Conservation (phyloP, 2,797 vertebrate genomes). For the Platyrinchus mystaceus region DNA sequence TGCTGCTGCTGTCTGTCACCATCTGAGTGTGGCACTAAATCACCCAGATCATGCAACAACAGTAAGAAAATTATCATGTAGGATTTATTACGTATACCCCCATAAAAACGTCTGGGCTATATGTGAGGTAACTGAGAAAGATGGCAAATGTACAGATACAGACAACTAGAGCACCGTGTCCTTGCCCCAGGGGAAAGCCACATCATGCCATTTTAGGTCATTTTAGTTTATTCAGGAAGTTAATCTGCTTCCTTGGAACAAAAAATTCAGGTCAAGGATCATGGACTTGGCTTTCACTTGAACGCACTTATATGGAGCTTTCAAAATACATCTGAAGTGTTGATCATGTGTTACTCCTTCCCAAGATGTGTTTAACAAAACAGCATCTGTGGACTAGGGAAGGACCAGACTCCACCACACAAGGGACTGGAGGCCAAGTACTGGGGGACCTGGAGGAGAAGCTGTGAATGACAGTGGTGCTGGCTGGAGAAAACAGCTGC, state of each 20-base stretch:
- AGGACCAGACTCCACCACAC: neutral
- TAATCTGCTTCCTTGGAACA: neutral
- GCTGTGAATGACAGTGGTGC: neutral
- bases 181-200: neutral
- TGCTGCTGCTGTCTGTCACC: neutral
- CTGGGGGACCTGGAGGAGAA: neutral
- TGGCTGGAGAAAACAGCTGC: neutral
- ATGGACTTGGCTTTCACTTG: neutral
- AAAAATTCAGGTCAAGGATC: neutral
- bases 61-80: neutral
- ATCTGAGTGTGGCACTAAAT: neutral
- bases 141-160: neutral
- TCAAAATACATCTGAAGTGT: neutral
- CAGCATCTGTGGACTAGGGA: neutral
- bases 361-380: neutral
- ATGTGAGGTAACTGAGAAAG: neutral
- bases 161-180: neutral
- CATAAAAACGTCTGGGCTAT: neutral
- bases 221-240: neutral
- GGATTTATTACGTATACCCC: neutral
- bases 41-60: neutral
- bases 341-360: accelerated
- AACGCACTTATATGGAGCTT: neutral
- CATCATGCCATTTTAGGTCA: neutral
- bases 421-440: neutral